Base-by-base conservation (phyloP, 2,797 vertebrate genomes). In the Coregonus suidteri region DNA sequence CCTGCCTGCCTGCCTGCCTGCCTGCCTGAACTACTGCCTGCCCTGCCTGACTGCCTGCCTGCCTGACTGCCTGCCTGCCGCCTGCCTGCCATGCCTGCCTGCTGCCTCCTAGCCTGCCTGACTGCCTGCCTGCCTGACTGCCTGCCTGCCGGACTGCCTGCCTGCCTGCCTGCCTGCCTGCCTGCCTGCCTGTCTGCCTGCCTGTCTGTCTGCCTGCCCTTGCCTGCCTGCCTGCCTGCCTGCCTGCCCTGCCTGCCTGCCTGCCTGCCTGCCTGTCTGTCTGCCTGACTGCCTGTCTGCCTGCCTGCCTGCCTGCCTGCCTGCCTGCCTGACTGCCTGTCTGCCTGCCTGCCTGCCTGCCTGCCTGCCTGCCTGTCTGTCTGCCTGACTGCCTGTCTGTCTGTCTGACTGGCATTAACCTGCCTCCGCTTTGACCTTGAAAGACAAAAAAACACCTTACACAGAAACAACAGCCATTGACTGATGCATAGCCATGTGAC, bases 401-500 rank as follows among this genome's bases (percentile, higher is more conserved):
- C 37, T 41, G 37, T 41, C 68, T 47, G 41, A 66, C 85, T 84
- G 76, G 41, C 9, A 47, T 11, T 47, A 9, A 47, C 80, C 80
- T 62, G 37, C 79, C 74, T 67, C 41, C 9, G 76, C 47, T 84
- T 90, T 47, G 83, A 91, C 92, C 94, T 91, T 91, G 87, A 88
- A 67, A 91, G 92, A 93, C 91, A 90, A 88, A 91, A 91, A 88
- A 89, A 88, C 89, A 87, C 89, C 83, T 76, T 88, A 87, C 93
- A 92, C 86, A 82, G 87, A 94, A 94, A 95, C 93, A 96, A 95
- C 89, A 91, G 92, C 87, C 90, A 91, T 90, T 88, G 91, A 37
- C 93, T 94, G 95, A 96, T 94, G 91, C 88, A 90, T 83, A 83
- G 85, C 88, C 92, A 88, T 89, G 90, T 95, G 94, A 95, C 95